Percentiles rank a stretch among this genome's conserved stretches.
Evolutionary conservation across 2,113 vertebrate genomes (phyloP).

Genomic region (Hystrix brachyura): DNA sequence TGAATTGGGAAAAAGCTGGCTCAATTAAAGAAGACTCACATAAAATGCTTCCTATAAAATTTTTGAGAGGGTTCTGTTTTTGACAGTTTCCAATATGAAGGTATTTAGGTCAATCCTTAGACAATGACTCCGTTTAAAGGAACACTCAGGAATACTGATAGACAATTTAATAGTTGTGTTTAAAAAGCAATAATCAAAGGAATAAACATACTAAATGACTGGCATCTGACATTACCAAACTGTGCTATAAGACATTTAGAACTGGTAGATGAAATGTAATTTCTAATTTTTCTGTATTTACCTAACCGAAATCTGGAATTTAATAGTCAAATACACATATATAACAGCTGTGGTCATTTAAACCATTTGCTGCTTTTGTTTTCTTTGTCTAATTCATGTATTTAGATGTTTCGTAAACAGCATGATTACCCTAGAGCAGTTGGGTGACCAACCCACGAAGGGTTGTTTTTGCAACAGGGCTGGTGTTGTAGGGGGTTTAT

Average conservation of each 20-base stretch:
- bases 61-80: neutral
- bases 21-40: neutral
- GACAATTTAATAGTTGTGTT: neutral
- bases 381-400: slow-evolving; percentile 63
- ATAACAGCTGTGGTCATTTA: slow-evolving; percentile 72
- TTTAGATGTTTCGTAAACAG: slow-evolving; percentile 72
- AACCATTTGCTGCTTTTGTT: slow-evolving; percentile 64
- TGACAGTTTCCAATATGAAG: neutral
- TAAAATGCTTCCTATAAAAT: neutral
- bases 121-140: neutral
- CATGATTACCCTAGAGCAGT: slow-evolving; percentile 62
- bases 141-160: neutral
- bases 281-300: slow-evolving; percentile 55
- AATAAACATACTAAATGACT: neutral
- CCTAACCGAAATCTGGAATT: slow-evolving; percentile 58
- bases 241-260: slow-evolving; percentile 8
- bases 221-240: neutral
- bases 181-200: neutral
- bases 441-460: slow-evolving; percentile 42
- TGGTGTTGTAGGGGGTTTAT: slow-evolving; percentile 66
- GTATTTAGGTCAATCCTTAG: neutral
- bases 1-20: neutral
- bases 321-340: slow-evolving; percentile 9
- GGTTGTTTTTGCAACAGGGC: neutral
- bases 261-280: neutral